phyloP scores from a whole-genome alignment of 2,797 vertebrate genomes.

The Hirundo rustica region DNA sequence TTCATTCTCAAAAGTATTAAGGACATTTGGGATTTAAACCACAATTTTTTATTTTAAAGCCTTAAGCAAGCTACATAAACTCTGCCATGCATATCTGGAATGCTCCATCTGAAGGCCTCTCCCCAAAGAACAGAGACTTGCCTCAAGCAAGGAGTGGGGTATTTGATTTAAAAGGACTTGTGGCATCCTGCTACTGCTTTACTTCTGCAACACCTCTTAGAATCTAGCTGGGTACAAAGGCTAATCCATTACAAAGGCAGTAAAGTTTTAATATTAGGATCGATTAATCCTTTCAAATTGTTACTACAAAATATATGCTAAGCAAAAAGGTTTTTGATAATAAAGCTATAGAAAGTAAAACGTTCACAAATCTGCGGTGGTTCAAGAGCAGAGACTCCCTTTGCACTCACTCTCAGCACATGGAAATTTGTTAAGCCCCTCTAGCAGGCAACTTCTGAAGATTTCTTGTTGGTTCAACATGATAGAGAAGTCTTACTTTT shows the following conservation, averaged over 20 bases:
- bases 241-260: not conserved
- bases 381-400: not conserved
- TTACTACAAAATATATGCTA: not conserved
- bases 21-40: not conserved
- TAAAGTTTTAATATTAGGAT: not conserved
- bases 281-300: not conserved
- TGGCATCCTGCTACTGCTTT: constrained; percentile 13
- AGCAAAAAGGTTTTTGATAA: not conserved
- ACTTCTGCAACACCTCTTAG: constrained; percentile 10
- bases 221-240: not conserved
- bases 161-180: not conserved
- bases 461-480: not conserved
- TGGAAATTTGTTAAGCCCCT: not conserved
- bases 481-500: not conserved
- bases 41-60: not conserved
- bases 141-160: not conserved
- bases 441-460: not conserved
- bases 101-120: not conserved
- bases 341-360: not conserved
- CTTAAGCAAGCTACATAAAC: not conserved
- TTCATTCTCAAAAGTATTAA: not conserved
- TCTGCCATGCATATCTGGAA: not conserved
- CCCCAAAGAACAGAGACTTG: not conserved
- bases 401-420: not conserved
- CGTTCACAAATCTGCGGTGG: not conserved